Percentiles rank a stretch among this genome's conserved stretches.
These are phyloP conservation scores for Parapristionchus giblindavisi DNA, from an alignment of 2,888 invertebrate species.

Conservation along the genomic window DNA sequence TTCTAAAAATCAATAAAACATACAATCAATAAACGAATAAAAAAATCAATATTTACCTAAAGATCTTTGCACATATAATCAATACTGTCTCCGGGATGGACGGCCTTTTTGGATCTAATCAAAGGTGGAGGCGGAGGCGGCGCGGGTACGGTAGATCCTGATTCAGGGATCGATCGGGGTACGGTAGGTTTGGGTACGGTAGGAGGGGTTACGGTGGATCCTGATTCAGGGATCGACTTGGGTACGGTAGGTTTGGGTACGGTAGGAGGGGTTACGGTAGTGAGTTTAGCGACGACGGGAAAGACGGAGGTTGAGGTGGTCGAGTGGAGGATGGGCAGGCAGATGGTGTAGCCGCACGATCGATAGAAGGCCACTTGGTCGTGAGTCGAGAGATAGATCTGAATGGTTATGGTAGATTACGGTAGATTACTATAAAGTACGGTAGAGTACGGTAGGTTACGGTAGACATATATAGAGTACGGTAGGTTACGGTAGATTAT, in stretches of 20 bases:
- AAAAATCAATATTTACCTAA: no score
- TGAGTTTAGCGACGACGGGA: constrained; percentile 40
- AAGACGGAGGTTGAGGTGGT: constrained; percentile 55
- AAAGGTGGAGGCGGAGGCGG: constrained; percentile 25
- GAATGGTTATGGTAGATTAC: not conserved
- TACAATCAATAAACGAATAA: no score
- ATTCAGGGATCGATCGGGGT: not conserved
- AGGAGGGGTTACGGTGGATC: not conserved
- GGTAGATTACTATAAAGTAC: not conserved
- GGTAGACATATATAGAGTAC: no score
- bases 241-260: constrained; percentile 5
- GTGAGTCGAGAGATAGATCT: constrained; percentile 70
- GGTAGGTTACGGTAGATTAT: no score
- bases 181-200: not conserved
- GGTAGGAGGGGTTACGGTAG: constrained; percentile 23
- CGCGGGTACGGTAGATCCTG: not conserved
- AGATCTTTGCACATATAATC: constrained; percentile 33
- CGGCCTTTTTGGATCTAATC: not conserved
- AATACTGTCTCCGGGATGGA: not conserved
- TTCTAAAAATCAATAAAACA: no score
- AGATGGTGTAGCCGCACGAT: constrained; percentile 69
- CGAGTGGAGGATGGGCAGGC: constrained; percentile 52
- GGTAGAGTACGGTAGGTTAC: not conserved
- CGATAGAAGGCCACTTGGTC: constrained; percentile 71
- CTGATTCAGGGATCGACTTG: not conserved